Evolutionary conservation across 35 echinoderm and acorn worm species (phyloP), one percentile per base, ranked within the genome.

Genomic region (Heliocidaris tuberculata): DNA sequence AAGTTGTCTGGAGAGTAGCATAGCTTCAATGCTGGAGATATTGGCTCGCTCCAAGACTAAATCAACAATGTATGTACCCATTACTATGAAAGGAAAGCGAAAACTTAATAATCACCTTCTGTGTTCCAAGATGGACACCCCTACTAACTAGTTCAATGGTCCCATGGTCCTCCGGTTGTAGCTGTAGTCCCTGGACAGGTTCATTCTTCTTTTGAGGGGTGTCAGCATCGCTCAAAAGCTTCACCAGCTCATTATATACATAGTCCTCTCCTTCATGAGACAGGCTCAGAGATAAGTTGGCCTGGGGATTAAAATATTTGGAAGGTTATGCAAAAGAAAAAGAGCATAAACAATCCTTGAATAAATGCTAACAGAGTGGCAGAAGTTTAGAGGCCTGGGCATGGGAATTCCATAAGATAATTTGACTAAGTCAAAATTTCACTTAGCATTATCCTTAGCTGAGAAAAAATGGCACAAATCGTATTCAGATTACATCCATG

Each of bases 201-300:
- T 93, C 91, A 52, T 93, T 59, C 48, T 93, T 59, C n/a, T 59
- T 93, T 47, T 49, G 47, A 93, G 91, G 91, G 91, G 91, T 59
- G 91, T 30, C 27, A 21, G 30, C 29, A 49, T 93, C 49, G 5
- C 9, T 59, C 11, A 93, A 10, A 13, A 93, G 50, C 13, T 93
- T 32, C 48, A 93, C 48, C 2, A 31, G 17, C 17, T 93, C 91
- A 52, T 30, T 52, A 48, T 15, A 50, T 8, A 49, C 50, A 93
- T 93, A 93, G 0, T 93, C 48, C 50, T 59, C 91, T 19, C 50
- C 50, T 31, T 93, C 48, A 48, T 32, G 48, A 31, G 91, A 93
- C 21, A 93, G n/a, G 4, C 31, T n/a, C 91, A 93, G 13, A 8
- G 91, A 93, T 13, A 93, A 19, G 5, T 49, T 93, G 47, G 31